A percentile compares a stretch with the other conserved stretches of the same genome.
Evolutionary conservation across 1,140 invertebrate species (phyloP).

Genomic region (Apis laboriosa): DNA sequence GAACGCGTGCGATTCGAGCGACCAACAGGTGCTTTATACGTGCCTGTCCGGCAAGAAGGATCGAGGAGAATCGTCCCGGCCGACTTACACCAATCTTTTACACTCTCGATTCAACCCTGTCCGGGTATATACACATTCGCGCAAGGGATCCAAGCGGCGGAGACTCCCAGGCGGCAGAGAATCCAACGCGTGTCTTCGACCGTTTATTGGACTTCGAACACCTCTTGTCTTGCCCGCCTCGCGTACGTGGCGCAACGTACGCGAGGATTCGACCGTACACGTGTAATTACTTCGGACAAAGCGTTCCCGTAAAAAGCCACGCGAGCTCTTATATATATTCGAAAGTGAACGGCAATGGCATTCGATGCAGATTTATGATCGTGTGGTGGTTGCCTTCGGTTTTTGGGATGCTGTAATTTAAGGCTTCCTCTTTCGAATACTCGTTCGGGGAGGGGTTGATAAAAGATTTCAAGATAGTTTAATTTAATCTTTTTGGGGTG

Average conservation of each 20-base stretch:
- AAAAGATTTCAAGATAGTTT: no score
- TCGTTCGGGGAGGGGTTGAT: no score
- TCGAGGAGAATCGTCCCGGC: conserved; percentile 63
- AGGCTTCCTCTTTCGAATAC: background rate
- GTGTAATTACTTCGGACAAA: conserved; percentile 61
- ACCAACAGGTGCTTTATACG: conserved; percentile 71
- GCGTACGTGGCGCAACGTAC: conserved; percentile 39
- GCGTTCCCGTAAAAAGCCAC: conserved; percentile 50
- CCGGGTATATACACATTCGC: conserved; percentile 34
- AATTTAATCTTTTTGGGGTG: no score
- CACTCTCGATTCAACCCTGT: conserved; percentile 37
- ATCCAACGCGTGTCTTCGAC: conserved; percentile 59
- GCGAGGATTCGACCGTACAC: conserved; percentile 39
- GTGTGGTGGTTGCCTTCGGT: background rate
- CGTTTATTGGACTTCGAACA: conserved; percentile 61
- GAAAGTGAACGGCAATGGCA: background rate
- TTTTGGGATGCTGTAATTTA: background rate
- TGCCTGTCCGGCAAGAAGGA: conserved; percentile 62
- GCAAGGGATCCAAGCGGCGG: conserved; percentile 14
- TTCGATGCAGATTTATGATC: conserved; percentile 27
- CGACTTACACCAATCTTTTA: conserved; percentile 54
- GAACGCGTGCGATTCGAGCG: conserved; percentile 62
- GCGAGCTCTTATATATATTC: conserved; percentile 14
- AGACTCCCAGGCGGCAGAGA: conserved; percentile 50
- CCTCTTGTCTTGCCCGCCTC: conserved; percentile 48